Conservation (phyloP, 2,888 invertebrate genomes). For the Athalia rosae region DNA sequence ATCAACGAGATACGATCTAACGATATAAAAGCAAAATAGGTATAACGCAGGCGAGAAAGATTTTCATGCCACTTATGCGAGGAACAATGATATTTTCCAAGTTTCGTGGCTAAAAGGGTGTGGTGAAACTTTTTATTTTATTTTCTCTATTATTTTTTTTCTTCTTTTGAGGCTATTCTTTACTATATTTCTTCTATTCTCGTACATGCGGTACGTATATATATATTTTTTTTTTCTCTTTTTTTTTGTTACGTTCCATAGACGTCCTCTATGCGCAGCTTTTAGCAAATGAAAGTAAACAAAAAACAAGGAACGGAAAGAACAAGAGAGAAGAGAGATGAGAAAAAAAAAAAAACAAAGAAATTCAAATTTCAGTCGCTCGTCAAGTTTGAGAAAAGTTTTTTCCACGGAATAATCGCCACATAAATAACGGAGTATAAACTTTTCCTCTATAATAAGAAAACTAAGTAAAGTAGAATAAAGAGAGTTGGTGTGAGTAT, state of each 20-base stretch:
- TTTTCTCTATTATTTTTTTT: too few species aligned
- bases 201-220: background rate
- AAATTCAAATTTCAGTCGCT: slow-evolving; percentile 36
- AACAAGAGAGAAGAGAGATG: background rate
- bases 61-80: too few species aligned
- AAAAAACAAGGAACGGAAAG: background rate
- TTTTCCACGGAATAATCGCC: slow-evolving; percentile 55
- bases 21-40: too few species aligned
- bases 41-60: too few species aligned
- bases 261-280: background rate
- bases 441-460: slow-evolving; percentile 59
- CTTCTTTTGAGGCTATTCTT: too few species aligned
- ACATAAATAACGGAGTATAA: slow-evolving; percentile 60
- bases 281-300: slow-evolving; percentile 39
- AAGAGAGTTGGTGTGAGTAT: slow-evolving; percentile 45
- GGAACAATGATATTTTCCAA: too few species aligned
- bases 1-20: too few species aligned
- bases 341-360: background rate
- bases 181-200: too few species aligned
- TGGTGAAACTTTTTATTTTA: too few species aligned
- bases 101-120: too few species aligned
- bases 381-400: slow-evolving; percentile 47
- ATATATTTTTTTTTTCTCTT: background rate
- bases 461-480: slow-evolving; percentile 56
- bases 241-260: background rate